phyloP scores from a whole-genome alignment of 2,113 vertebrate genomes.

The Furnarius figulus region DNA sequence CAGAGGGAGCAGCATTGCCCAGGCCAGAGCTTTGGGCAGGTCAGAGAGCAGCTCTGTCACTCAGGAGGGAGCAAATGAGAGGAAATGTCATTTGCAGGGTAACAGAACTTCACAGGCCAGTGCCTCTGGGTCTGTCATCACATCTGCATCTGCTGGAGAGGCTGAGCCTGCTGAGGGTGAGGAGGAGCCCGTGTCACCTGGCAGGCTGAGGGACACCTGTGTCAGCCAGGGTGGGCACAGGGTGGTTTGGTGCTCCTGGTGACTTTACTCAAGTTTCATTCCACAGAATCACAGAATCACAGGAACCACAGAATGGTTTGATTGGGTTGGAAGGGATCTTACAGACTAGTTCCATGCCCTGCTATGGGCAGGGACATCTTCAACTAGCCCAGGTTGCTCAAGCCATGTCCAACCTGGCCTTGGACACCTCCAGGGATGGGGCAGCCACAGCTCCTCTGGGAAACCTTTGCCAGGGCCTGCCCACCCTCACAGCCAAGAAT shows the following conservation, averaged over 20 bases:
- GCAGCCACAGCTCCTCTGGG: neutral
- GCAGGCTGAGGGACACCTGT: neutral
- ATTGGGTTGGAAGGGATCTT: neutral
- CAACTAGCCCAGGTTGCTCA: fast-evolving
- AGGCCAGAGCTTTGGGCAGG: neutral
- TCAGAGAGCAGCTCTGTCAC: neutral
- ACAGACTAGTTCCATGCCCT: neutral
- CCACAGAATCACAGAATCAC: neutral
- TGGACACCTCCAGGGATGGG: neutral
- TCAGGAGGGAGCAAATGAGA: neutral
- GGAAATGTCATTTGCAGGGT: neutral
- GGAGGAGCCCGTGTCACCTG: neutral
- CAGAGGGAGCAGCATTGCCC: neutral
- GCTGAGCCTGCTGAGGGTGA: neutral
- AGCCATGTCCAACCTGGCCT: fast-evolving
- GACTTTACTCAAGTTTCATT: neutral
- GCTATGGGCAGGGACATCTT: neutral
- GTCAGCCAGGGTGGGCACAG: neutral
- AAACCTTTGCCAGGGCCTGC: neutral
- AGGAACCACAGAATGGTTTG: neutral
- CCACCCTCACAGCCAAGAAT: neutral
- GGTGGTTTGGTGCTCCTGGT: neutral
- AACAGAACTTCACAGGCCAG: neutral
- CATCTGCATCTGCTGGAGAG: neutral
- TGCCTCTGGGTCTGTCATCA: slow-evolving; percentile 28